phyloP scores from a whole-genome alignment of 53 echinoderm and acorn worm genomes.

The Astropecten irregularis region DNA sequence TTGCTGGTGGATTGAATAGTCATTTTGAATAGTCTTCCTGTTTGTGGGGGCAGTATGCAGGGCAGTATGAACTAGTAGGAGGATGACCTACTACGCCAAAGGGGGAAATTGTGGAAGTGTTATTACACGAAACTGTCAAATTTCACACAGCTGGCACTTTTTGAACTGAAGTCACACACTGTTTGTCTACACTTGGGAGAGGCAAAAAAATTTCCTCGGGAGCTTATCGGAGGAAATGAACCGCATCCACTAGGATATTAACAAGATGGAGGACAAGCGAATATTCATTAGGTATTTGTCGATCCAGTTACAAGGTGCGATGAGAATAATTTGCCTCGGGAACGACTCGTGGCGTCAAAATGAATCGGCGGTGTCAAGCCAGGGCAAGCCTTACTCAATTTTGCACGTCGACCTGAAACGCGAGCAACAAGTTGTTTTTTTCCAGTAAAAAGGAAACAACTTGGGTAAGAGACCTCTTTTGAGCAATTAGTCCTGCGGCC shows the following conservation, averaged over 20 bases:
- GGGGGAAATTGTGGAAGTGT: too few species aligned
- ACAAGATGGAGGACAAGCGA: conserved; percentile 1
- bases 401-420: background rate
- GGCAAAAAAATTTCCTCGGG: conserved; percentile 4
- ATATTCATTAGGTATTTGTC: conserved; percentile 10
- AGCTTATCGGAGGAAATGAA: conserved; percentile 40
- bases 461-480: background rate
- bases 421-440: background rate
- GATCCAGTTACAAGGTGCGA: background rate
- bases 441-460: background rate
- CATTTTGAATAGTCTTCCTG: too few species aligned
- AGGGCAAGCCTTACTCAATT: background rate
- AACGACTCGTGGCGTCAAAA: background rate
- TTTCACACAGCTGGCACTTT: background rate
- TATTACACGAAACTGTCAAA: background rate
- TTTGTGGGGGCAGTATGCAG: too few species aligned
- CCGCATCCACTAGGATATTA: conserved; percentile 32
- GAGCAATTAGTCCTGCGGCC: too few species aligned
- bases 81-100: too few species aligned
- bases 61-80: too few species aligned
- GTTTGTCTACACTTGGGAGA: background rate
- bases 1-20: too few species aligned
- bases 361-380: background rate
- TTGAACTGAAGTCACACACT: background rate
- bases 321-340: background rate